Evolutionary conservation across 2,888 invertebrate genomes (phyloP).

Genomic region (Eupithecia centaureata): DNA sequence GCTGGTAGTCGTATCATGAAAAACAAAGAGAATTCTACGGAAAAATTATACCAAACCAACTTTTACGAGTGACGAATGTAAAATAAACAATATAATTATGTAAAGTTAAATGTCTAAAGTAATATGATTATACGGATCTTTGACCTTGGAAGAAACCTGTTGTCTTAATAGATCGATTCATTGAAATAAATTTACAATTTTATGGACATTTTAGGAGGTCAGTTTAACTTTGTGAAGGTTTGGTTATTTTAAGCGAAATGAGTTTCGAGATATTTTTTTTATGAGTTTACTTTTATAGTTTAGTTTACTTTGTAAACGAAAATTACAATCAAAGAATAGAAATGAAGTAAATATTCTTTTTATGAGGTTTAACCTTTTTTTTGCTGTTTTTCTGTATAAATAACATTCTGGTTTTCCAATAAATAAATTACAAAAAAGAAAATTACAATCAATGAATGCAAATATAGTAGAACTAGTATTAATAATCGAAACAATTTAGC

Average conservation of each 20-base stretch:
- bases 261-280: neutral
- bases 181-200: slow-evolving; percentile 11
- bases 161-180: slow-evolving; percentile 8
- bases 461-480: too few species aligned
- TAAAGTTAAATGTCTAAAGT: slow-evolving; percentile 16
- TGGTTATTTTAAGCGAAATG: neutral
- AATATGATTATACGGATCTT: neutral
- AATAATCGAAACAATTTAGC: too few species aligned
- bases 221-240: neutral
- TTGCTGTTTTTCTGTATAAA: too few species aligned
- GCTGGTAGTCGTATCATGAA: too few species aligned
- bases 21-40: neutral
- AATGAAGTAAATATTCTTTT: too few species aligned
- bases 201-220: slow-evolving; percentile 15
- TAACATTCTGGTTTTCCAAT: too few species aligned
- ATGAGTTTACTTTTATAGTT: too few species aligned
- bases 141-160: slow-evolving; percentile 29
- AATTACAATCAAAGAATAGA: too few species aligned
- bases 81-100: slow-evolving; percentile 26
- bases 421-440: too few species aligned
- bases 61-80: slow-evolving; percentile 6
- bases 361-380: too few species aligned
- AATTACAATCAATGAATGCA: too few species aligned
- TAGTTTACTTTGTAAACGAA: too few species aligned
- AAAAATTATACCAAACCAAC: neutral